Evolutionary conservation across 2,888 invertebrate genomes (phyloP).

Genomic region (Trichogramma evanescens): DNA sequence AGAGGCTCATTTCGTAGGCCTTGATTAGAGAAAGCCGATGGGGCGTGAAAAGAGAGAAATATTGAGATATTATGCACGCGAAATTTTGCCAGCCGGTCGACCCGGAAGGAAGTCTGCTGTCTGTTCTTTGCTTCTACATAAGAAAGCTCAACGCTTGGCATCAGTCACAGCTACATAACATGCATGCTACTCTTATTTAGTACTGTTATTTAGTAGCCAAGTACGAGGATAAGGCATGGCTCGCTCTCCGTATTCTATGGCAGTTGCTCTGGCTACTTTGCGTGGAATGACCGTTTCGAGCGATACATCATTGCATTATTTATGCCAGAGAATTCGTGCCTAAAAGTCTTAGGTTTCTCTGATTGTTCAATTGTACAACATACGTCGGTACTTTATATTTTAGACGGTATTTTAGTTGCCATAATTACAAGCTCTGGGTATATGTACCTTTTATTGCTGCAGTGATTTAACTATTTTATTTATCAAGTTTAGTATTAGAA

Average conservation of each 20-base stretch:
- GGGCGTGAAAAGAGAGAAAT: conserved; percentile 32
- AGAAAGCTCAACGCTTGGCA: conserved; percentile 40
- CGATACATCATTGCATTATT: background rate
- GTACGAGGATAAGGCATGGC: conserved; percentile 3
- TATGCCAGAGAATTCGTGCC: conserved; percentile 11
- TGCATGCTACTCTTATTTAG: no score
- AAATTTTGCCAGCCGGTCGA: conserved; percentile 19
- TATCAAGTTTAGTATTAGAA: no score
- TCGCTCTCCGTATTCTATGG: no score
- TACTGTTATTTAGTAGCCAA: conserved; percentile 32
- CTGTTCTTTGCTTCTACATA: conserved; percentile 40
- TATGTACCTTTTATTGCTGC: no score
- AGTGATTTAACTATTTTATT: no score
- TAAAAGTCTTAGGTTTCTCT: conserved; percentile 19
- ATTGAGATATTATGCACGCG: conserved; percentile 45
- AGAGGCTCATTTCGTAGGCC: conserved; percentile 30
- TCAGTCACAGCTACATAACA: no score
- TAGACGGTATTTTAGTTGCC: no score
- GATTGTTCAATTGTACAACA: conserved; percentile 18
- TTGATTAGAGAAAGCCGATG: conserved; percentile 36
- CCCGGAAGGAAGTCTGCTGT: conserved; percentile 39
- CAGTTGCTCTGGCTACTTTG: no score
- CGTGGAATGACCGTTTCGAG: conserved; percentile 12
- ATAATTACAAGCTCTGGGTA: no score
- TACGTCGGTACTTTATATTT: no score